Percentiles rank a stretch among this genome's conserved stretches.
Evolutionary conservation across 2,888 invertebrate genomes (phyloP).

Genomic region (Drosophila ezoana): DNA sequence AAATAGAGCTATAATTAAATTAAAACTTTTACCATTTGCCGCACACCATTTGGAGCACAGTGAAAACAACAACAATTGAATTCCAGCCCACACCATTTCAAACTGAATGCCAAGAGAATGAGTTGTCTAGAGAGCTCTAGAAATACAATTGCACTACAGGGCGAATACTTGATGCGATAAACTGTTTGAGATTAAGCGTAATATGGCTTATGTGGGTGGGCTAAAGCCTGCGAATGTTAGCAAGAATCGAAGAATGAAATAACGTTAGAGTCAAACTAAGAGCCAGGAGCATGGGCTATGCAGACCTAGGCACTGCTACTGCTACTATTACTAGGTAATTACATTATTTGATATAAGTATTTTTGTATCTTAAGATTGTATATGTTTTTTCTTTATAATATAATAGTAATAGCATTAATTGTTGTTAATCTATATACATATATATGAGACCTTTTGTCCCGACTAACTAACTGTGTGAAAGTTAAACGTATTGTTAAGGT

Average conservation of each 20-base stretch:
- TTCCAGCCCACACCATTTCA: constrained; percentile 49
- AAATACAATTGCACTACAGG: constrained; percentile 28
- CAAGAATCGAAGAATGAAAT: neutral
- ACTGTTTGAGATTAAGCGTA: constrained; percentile 60
- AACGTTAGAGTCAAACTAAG: neutral
- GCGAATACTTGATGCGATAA: constrained; percentile 70
- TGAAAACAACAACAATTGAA: constrained; percentile 35
- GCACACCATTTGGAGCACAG: constrained; percentile 15
- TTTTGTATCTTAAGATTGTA: neutral
- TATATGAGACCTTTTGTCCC: too few species aligned
- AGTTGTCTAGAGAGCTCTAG: constrained; percentile 6
- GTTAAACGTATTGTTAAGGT: too few species aligned
- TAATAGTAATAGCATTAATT: neutral
- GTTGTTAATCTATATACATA: too few species aligned
- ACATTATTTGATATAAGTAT: too few species aligned
- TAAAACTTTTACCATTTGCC: constrained; percentile 68
- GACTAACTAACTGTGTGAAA: too few species aligned
- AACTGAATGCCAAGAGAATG: constrained; percentile 42
- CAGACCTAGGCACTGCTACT: too few species aligned
- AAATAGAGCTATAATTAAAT: constrained; percentile 77
- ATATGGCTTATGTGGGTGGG: constrained; percentile 39
- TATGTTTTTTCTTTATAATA: neutral
- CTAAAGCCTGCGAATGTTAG: constrained; percentile 13
- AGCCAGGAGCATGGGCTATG: neutral
- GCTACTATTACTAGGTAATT: too few species aligned